Evolutionary conservation across 2,797 vertebrate species (phyloP).

Genomic region (Gallinago nigripennis): DNA sequence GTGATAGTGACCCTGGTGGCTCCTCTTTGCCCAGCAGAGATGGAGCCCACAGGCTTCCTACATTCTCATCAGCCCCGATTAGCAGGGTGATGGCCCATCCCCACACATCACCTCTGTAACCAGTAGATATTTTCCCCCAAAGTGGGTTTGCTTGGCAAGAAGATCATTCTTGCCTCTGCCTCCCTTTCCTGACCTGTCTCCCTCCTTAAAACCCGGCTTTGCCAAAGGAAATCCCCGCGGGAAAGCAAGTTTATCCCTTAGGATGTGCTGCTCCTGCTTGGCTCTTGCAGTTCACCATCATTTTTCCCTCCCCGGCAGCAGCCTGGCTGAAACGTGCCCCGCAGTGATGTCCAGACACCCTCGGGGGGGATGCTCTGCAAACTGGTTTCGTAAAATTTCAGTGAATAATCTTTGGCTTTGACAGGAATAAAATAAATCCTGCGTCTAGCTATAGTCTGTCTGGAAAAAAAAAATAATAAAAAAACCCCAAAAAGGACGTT

Average conservation of each 20-base stretch:
- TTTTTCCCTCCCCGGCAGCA: background rate
- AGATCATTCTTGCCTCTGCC: background rate
- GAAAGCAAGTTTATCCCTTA: background rate
- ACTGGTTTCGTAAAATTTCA: background rate
- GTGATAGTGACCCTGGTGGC: fast-evolving
- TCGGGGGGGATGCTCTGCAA: fast-evolving
- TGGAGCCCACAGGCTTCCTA: background rate
- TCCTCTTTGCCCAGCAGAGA: background rate
- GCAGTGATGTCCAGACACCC: fast-evolving
- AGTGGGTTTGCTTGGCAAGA: background rate
- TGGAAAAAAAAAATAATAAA: background rate
- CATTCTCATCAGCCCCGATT: no score
- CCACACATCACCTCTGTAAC: fast-evolving
- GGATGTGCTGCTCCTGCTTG: background rate
- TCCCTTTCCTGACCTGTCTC: background rate
- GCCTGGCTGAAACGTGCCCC: background rate
- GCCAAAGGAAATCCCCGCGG: background rate
- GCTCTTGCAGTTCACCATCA: background rate
- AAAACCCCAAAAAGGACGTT: background rate
- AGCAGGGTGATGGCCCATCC: background rate
- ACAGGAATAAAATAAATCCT: background rate
- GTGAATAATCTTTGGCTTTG: background rate
- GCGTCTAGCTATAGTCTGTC: background rate
- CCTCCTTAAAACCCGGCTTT: background rate
- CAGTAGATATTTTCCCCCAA: background rate